Evolutionary conservation across 2,113 vertebrate species (phyloP).

Genomic region (Trinectes maculatus): DNA sequence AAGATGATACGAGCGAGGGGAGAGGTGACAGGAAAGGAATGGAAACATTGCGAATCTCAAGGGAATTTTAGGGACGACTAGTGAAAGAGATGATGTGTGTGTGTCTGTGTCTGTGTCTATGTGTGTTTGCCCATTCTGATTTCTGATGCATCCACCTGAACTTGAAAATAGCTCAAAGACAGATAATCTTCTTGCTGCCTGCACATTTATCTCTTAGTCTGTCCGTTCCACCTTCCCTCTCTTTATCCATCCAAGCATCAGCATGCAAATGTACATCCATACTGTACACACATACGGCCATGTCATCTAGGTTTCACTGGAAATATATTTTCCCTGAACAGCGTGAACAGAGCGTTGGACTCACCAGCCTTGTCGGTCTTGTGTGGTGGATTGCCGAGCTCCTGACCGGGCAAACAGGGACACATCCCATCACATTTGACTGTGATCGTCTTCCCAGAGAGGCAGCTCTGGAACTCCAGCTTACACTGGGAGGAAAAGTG

Average conservation of each 20-base stretch:
- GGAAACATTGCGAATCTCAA: slow-evolving; percentile 45
- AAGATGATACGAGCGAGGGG: slow-evolving; percentile 46
- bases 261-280: background rate
- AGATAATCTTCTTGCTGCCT: background rate
- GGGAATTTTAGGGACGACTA: slow-evolving; percentile 48
- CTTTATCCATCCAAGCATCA: background rate
- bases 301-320: background rate
- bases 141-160: slow-evolving; percentile 23
- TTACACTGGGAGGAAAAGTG: slow-evolving; percentile 85
- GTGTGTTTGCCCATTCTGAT: slow-evolving; percentile 1
- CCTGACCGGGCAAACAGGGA: slow-evolving; percentile 88
- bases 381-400: slow-evolving; percentile 78
- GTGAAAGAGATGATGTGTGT: slow-evolving; percentile 8
- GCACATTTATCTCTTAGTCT: slow-evolving; percentile 1
- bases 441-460: slow-evolving; percentile 87
- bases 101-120: slow-evolving; percentile 9
- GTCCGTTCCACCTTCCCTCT: background rate
- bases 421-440: slow-evolving; percentile 90
- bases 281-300: background rate
- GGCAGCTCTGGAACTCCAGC: slow-evolving; percentile 93
- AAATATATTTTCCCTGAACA: background rate
- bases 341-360: slow-evolving; percentile 51
- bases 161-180: slow-evolving; percentile 9
- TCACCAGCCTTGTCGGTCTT: slow-evolving; percentile 85
- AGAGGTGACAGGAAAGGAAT: slow-evolving; percentile 54